phyloP scores from a whole-genome alignment of 2,888 invertebrate genomes.

The Saturnia pavonia region DNA sequence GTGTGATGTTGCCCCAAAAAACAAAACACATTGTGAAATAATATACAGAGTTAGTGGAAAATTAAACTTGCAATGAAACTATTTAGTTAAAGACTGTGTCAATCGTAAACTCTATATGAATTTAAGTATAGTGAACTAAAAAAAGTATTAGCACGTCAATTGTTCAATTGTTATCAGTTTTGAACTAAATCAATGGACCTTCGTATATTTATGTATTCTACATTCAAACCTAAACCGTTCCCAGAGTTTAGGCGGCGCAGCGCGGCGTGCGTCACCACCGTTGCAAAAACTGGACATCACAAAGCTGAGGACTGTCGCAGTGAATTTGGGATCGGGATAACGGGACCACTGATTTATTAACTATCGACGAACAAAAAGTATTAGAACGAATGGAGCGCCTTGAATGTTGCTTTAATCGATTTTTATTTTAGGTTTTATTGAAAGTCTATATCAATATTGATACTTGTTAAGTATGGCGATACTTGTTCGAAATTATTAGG shows the following conservation, averaged over 20 bases:
- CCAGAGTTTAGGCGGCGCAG: conserved; percentile 14
- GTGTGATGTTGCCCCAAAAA: too few species aligned
- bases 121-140: neutral
- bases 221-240: conserved; percentile 14
- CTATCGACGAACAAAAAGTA: conserved; percentile 44
- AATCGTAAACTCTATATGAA: neutral
- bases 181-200: conserved; percentile 4
- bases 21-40: too few species aligned
- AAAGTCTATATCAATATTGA: neutral
- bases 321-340: conserved; percentile 50
- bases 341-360: conserved; percentile 60
- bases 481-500: too few species aligned
- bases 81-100: neutral
- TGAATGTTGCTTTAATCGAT: conserved; percentile 7
- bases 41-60: too few species aligned
- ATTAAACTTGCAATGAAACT: too few species aligned
- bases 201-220: conserved; percentile 14
- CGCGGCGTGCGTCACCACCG: conserved; percentile 36
- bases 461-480: too few species aligned
- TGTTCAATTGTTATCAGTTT: conserved; percentile 7
- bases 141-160: neutral
- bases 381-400: conserved; percentile 24
- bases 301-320: conserved; percentile 47
- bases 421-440: conserved; percentile 2
- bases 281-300: conserved; percentile 57